Conservation (phyloP, 2,797 vertebrate species). For the Telmatherina bonti region DNA sequence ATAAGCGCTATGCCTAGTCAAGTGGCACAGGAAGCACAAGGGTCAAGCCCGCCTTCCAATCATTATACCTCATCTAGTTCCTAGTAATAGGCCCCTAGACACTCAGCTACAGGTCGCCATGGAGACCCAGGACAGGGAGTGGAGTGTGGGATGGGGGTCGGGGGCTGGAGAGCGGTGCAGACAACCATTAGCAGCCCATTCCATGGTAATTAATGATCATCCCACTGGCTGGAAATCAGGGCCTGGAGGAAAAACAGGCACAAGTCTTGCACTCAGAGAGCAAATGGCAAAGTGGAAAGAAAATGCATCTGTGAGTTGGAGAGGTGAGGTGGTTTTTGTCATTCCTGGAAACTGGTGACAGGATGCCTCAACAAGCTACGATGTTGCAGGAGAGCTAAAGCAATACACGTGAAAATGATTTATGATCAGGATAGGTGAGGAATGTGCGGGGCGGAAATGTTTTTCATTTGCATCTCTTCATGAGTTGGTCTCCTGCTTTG, state of each 20-base stretch:
- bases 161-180: constrained; percentile 58
- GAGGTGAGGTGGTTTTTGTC: constrained; percentile 25
- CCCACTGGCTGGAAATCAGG: constrained; percentile 72
- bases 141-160: constrained; percentile 39
- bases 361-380: constrained; percentile 20
- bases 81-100: constrained; percentile 67
- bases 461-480: constrained; percentile 32
- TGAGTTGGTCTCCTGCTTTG: constrained; percentile 21
- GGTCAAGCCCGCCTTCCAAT: constrained; percentile 75
- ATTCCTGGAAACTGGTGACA: constrained; percentile 49
- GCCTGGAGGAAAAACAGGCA: constrained; percentile 59
- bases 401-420: constrained; percentile 56
- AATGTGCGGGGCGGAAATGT: constrained; percentile 26
- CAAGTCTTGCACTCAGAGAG: constrained; percentile 47
- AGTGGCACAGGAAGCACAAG: constrained; percentile 70
- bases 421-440: constrained; percentile 19
- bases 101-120: constrained; percentile 80
- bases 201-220: constrained; percentile 82
- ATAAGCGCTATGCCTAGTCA: constrained; percentile 76
- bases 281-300: constrained; percentile 61
- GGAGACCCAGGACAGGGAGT: constrained; percentile 72
- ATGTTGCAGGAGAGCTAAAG: constrained; percentile 11
- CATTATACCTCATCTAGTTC: constrained; percentile 72
- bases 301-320: constrained; percentile 39
- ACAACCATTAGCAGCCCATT: constrained; percentile 81